Base-by-base conservation (phyloP, 1,140 invertebrate genomes). In the Bicyclus anynana region DNA sequence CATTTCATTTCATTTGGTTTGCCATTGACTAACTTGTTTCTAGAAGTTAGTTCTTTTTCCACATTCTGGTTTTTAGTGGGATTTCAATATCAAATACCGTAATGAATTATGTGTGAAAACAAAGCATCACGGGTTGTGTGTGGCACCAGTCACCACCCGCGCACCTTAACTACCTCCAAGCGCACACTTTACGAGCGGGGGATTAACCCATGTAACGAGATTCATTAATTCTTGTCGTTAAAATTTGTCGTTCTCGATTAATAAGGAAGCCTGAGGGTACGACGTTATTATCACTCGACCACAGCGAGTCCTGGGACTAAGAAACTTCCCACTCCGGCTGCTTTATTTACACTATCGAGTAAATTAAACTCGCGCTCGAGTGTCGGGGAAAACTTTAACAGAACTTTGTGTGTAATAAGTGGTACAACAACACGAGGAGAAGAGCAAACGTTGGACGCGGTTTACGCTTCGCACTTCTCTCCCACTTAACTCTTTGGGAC, bases 191-290 rank as follows among this genome's bases (percentile, higher is more conserved):
- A 90, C 88, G 88, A 88, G 66, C 83, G 74, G 72, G 79, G 83
- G 87, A 90, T 90, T 89, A 90, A 90, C 89, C 89, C 89, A 74
- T 85, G 86, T 90, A 90, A 90, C 86, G 87, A 90, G 89, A 89
- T 87, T 89, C 87, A 90, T 90, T 90, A 90, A 89, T 90, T 89
- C 82, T 87, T 90, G 89, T 90, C 87, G 89, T 90, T 90, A 90
- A 90, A 90, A 90, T 90, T 90, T 90, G 89, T 89, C 85, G 86
- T 89, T 88, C 86, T 84, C 89, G 81, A 90, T 90, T 89, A 90
- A 90, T 90, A 90, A 89, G 86, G 80, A 82, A 80, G 79, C 77
- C 72, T 71, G 70, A 69, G 65, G 76, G 71, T 65, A 70, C 72
- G 67, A 84, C 76, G 80, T 87, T 87, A 87, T 86, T 87, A 84